Evolutionary conservation across 2,797 vertebrate genomes (phyloP), one percentile per base, ranked within the genome.

Genomic region (Coregonus ussuriensis): DNA sequence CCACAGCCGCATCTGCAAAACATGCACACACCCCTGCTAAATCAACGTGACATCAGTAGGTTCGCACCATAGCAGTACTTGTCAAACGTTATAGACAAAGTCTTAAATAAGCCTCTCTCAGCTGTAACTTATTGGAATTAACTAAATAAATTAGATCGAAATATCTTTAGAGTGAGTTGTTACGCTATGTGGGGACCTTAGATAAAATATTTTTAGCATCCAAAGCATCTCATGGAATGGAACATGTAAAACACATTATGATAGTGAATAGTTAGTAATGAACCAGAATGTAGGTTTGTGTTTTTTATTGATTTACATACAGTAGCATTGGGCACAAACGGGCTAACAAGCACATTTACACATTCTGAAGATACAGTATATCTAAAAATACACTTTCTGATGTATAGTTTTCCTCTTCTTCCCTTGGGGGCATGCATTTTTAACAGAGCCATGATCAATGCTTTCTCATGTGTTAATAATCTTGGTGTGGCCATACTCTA

Each of bases 401-500:
- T 59, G 5, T 25, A 18, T 37, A 16, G 15, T 51, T 29, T 5
- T 51, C 16, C n/a, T 74, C 15, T 25, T 47, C 56, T 13, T 37
- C 21, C 21, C 21, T 3, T 6, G 15, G 6, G 21, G 14, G 37
- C 18, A n/a, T 51, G 41, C 29, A 59, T 66, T 31, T 52, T 66
- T 33, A 75, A 62, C 1, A n/a, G 13, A 35, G n/a, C 51, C 25
- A 2, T 47, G 73, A 74, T 70, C 74, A 76, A 59, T 47, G 67
- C 53, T 71, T 71, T 70, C n/a, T 41, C 25, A 35, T 76, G 3
- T 59, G 35, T 47, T 31, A 62, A 53, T 41, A 14, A 71, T 51
- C 21, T 62, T 25, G 21, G 47, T 37, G 16, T 7, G 52, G 47
- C 71, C 52, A 16, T 14, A 56, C 47, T 13, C 16, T 21, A 15